phyloP scores from a whole-genome alignment of 2,888 invertebrate species.

The Eupeodes luniger region DNA sequence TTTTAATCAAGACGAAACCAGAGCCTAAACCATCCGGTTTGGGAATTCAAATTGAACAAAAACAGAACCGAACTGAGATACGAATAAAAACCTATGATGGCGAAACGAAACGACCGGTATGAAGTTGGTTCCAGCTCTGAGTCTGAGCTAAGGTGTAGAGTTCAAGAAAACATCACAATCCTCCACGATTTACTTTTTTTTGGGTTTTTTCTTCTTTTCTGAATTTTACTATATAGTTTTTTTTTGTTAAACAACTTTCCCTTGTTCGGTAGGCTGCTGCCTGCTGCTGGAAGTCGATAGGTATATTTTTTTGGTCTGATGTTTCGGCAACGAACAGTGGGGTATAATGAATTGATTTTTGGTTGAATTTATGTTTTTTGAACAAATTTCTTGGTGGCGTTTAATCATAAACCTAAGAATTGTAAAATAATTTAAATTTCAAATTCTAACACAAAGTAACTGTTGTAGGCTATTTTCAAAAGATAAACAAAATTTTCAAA shows the following conservation, averaged over 20 bases:
- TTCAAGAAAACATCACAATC: conserved; percentile 50
- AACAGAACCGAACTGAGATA: not conserved
- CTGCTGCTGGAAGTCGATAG: conserved; percentile 30
- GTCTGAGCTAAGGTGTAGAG: conserved; percentile 39
- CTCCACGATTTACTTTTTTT: conserved; percentile 23
- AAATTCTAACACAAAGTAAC: too few relatives aligned
- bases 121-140: conserved; percentile 31
- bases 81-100: not conserved
- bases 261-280: conserved; percentile 54
- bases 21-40: conserved; percentile 66
- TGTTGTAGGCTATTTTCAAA: too few relatives aligned
- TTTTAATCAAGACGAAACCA: conserved; percentile 44
- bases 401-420: too few relatives aligned
- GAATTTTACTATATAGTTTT: conserved; percentile 33
- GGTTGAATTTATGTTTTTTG: not conserved
- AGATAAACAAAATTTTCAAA: too few relatives aligned
- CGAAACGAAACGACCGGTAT: conserved; percentile 32
- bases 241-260: conserved; percentile 63
- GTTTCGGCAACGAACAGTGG: conserved; percentile 34
- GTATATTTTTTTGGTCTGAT: conserved; percentile 12
- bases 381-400: not conserved
- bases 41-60: conserved; percentile 60
- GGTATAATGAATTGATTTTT: not conserved
- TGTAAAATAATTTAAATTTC: too few relatives aligned
- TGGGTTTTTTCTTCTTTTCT: conserved; percentile 29